These are phyloP conservation scores for Cotesia chilonis DNA, from an alignment of 1,140 invertebrate genomes.

Conservation along the genomic window DNA sequence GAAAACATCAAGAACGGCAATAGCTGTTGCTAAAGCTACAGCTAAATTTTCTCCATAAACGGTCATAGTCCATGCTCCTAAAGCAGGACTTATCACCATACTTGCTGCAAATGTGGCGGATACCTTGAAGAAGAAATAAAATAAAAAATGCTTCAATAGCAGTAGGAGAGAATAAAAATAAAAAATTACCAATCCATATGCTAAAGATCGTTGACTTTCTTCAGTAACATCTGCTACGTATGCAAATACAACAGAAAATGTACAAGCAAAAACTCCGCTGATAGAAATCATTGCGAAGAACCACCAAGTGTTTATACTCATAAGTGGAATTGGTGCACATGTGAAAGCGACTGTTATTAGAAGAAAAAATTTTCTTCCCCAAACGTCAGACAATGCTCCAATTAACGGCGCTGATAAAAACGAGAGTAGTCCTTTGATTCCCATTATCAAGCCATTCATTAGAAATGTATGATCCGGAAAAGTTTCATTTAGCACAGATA, in stretches of 20 bases:
- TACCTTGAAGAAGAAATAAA: conserved; percentile 65
- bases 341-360: conserved; percentile 99
- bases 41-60: conserved; percentile 92
- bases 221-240: conserved; percentile 99
- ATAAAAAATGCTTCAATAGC: conserved; percentile 25
- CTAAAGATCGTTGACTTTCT: conserved; percentile 92
- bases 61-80: conserved; percentile 93
- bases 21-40: conserved; percentile 93
- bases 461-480: conserved; percentile 99
- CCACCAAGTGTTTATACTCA: conserved; percentile 99
- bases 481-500: conserved; percentile 94
- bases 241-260: conserved; percentile 98
- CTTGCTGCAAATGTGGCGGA: conserved; percentile 99
- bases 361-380: conserved; percentile 98
- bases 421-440: conserved; percentile 96
- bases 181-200: conserved; percentile 88
- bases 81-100: conserved; percentile 95
- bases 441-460: conserved; percentile 99
- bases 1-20: conserved; percentile 95
- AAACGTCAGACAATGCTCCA: conserved; percentile 96
- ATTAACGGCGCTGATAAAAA: conserved; percentile 97
- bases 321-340: conserved; percentile 97
- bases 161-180: conserved; percentile 14
- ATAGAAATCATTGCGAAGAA: conserved; percentile 99
- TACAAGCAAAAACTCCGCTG: conserved; percentile 98